Evolutionary conservation across 2,797 vertebrate genomes (phyloP).

Genomic region (Macropodus opercularis): DNA sequence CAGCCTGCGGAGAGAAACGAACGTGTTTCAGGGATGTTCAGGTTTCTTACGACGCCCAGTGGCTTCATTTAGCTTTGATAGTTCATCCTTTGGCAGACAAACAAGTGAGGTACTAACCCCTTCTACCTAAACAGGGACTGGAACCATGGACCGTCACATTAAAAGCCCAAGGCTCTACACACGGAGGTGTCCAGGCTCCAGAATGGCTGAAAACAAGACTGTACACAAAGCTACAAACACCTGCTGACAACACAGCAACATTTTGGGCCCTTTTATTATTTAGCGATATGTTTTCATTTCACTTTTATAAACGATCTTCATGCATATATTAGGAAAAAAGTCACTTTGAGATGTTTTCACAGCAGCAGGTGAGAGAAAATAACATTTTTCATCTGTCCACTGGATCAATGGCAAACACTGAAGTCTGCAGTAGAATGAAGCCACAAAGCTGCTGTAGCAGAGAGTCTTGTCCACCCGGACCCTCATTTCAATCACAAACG

Average conservation of each 20-base stretch:
- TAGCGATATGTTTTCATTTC: neutral
- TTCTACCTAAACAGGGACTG: too few species aligned
- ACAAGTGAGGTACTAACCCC: too few species aligned
- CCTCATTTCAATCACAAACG: too few species aligned
- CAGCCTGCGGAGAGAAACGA: constrained; percentile 77
- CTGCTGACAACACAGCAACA: neutral
- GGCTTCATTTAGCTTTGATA: too few species aligned
- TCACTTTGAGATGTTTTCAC: neutral
- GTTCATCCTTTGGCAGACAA: too few species aligned
- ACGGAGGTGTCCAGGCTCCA: constrained; percentile 81
- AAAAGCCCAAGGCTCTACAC: constrained; percentile 76
- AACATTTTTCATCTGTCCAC: neutral
- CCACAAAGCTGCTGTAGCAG: neutral
- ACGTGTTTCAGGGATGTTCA: too few species aligned
- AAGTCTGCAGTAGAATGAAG: constrained; percentile 1
- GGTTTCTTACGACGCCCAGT: too few species aligned
- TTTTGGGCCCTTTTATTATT: neutral
- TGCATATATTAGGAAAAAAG: neutral
- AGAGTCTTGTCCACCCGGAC: too few species aligned
- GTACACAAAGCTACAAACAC: neutral
- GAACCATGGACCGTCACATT: too few species aligned
- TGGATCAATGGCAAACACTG: constrained; percentile 1
- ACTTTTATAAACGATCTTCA: neutral
- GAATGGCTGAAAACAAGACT: neutral
- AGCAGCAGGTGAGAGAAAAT: neutral